Evolutionary conservation across 2,113 vertebrate genomes (phyloP), one percentile per base, ranked within the genome.

Genomic region (Crotophaga sulcirostris): DNA sequence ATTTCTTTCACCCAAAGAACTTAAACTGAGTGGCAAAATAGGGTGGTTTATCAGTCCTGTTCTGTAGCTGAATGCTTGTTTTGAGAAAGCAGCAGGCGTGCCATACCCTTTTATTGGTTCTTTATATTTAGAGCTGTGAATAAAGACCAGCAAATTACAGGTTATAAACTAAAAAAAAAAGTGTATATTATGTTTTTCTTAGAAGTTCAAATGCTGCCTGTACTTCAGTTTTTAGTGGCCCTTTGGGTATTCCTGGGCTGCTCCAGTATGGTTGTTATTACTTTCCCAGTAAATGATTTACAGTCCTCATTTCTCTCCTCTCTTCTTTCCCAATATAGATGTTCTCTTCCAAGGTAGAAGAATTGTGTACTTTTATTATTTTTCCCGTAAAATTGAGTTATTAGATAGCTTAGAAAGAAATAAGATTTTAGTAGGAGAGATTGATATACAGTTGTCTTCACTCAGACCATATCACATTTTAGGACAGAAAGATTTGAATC

Each of bases 341-440:
- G 8, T 87, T 89, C 56, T 89, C 78, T 77, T 95, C 79, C 80
- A 95, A 90, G 21, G 66, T 45, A 95, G 84, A 89, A 91, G 89
- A 89, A 36, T 42, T 42, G 78, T 6, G 6, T 91, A 77, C 62
- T 89, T 90, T 58, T 86, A 28, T 62, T 93, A 26, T 64, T 76
- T 84, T 97, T 88, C 72, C 58, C 82, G 51, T 94, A 59, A 92
- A 95, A 97, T 75, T 73, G 58, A 88, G 36, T 72, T 94, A 10
- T 74, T 80, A 70, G 51, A 85, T 90, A 72, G 29, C 76, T 74
- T 89, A 83, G n/a, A 78, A 11, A 87, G 49, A 97, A 88, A 76
- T 74, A 14, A 92, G 28, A 64, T 91, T 94, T 74, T 90, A 94
- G 49, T 51, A 78, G 90, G 59, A 93, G 47, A 90, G 49, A 26